These are phyloP conservation scores for Tiliqua scincoides DNA, from an alignment of 2,113 vertebrate genomes.

Conservation along the genomic window DNA sequence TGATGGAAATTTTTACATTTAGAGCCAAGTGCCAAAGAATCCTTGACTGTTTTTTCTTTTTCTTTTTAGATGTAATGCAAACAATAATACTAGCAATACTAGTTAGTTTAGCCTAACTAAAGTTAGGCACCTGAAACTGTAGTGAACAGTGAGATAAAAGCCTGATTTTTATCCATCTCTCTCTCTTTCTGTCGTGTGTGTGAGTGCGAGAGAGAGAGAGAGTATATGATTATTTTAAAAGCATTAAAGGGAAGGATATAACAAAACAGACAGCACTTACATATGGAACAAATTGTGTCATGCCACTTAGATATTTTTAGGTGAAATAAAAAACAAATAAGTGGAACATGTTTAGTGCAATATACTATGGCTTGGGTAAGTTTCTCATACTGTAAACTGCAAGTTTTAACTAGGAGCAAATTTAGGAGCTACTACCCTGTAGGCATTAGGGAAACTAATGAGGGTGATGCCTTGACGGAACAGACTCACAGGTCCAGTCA, in stretches of 20 bases:
- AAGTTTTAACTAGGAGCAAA: not conserved
- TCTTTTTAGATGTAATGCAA: constrained; percentile 14
- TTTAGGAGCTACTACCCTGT: not conserved
- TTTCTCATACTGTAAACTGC: not conserved
- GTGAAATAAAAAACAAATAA: constrained; percentile 14
- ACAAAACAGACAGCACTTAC: constrained; percentile 3
- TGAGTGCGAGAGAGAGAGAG: too few relatives aligned
- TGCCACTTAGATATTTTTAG: not conserved
- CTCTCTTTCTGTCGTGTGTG: not conserved
- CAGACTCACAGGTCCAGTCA: not conserved
- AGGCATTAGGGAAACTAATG: not conserved
- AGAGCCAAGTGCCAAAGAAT: not conserved
- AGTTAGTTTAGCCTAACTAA: too few relatives aligned
- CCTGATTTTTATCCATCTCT: constrained; percentile 7
- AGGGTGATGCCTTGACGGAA: not conserved
- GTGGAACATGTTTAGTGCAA: not conserved
- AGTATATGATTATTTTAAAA: not conserved
- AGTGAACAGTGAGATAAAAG: not conserved
- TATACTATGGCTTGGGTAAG: constrained; percentile 16
- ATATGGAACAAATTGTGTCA: constrained; percentile 4
- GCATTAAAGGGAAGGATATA: constrained; percentile 24
- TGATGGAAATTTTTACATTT: too few relatives aligned
- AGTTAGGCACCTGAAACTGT: constrained; percentile 9
- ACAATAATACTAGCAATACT: constrained; percentile 4
- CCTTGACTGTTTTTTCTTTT: constrained; percentile 8